Evolutionary conservation across 2,888 invertebrate species (phyloP).

Genomic region (Oscheius sp.): DNA sequence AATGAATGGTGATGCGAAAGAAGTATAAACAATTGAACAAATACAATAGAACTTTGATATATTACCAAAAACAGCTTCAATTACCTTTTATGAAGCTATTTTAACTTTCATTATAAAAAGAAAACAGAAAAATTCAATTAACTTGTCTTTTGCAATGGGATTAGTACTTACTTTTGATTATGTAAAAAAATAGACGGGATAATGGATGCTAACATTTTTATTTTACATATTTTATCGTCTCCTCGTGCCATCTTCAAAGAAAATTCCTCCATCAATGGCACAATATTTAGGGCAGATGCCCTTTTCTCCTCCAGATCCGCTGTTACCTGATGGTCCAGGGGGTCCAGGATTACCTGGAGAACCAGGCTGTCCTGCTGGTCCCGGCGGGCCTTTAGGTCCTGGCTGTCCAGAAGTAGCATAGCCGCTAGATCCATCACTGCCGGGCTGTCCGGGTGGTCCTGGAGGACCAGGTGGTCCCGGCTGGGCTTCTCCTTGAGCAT

Average conservation of each 20-base stretch:
- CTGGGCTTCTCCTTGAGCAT: constrained; percentile 19
- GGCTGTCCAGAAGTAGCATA: constrained; percentile 38
- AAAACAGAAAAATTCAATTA: too few relatives aligned
- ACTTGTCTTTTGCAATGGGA: too few relatives aligned
- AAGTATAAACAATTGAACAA: too few relatives aligned
- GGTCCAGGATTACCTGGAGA: constrained; percentile 33
- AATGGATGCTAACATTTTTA: too few relatives aligned
- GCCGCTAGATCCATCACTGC: constrained; percentile 33
- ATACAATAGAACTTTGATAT: too few relatives aligned
- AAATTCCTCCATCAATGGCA: constrained; percentile 59
- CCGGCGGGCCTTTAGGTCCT: constrained; percentile 53
- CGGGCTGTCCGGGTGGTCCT: constrained; percentile 28
- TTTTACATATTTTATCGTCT: too few relatives aligned
- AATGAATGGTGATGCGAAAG: too few relatives aligned
- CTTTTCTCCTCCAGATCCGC: constrained; percentile 25
- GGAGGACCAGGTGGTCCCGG: constrained; percentile 36
- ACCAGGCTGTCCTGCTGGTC: constrained; percentile 50
- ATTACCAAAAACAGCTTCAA: too few relatives aligned
- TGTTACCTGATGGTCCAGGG: constrained; percentile 9
- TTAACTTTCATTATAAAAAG: too few relatives aligned
- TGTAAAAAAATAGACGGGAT: too few relatives aligned
- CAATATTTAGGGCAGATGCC: constrained; percentile 36
- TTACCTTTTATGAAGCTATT: too few relatives aligned
- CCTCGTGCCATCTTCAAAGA: constrained; percentile 69
- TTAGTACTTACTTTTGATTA: too few relatives aligned